Conservation (phyloP, 2,888 invertebrate genomes). For the Loripinus fragilis region DNA sequence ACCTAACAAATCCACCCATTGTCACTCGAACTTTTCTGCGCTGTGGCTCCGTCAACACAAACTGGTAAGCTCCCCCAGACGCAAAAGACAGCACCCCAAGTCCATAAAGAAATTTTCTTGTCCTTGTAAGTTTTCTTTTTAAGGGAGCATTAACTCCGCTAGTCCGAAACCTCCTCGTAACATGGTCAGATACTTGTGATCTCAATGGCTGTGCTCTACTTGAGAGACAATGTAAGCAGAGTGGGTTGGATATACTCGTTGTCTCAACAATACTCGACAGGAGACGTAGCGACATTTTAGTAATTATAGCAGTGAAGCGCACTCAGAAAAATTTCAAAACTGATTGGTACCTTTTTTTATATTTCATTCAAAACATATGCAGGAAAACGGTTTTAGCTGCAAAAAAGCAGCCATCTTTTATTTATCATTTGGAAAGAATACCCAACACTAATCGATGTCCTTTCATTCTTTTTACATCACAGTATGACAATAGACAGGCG, state of each 20-base stretch:
- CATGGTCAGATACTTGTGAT: not conserved
- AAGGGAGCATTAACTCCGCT: not conserved
- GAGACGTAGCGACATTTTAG: not conserved
- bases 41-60: slow-evolving; percentile 63
- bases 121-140: slow-evolving; percentile 36
- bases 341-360: too few species aligned
- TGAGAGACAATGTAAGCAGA: slow-evolving; percentile 13
- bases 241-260: not conserved
- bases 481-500: too few species aligned
- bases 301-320: too few species aligned
- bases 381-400: too few species aligned
- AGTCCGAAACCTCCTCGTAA: not conserved
- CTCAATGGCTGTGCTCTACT: not conserved
- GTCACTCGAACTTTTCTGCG: slow-evolving; percentile 76
- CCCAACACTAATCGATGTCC: too few species aligned
- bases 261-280: not conserved
- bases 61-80: slow-evolving; percentile 62
- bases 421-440: too few species aligned
- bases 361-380: too few species aligned
- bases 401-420: too few species aligned
- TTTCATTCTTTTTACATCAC: too few species aligned
- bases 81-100: slow-evolving; percentile 47
- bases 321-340: too few species aligned
- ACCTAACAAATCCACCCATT: slow-evolving; percentile 75
- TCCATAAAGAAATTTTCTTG: slow-evolving; percentile 35